Conservation (phyloP, 2,888 invertebrate genomes). For the Amiota communis region DNA sequence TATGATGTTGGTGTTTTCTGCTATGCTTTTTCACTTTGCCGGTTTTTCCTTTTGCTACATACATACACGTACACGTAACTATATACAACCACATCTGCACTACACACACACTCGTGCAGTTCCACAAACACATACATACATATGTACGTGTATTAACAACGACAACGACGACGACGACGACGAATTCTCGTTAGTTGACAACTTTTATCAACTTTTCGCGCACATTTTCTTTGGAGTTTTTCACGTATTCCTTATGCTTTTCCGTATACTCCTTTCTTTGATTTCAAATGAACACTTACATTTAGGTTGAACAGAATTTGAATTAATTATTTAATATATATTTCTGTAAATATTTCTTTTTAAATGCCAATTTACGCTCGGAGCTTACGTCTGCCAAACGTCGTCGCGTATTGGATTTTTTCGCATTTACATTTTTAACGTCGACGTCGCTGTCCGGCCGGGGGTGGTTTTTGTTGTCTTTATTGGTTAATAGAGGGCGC, state of each 20-base stretch:
- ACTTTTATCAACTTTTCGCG: conserved; percentile 44
- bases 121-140: not conserved
- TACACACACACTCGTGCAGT: not conserved
- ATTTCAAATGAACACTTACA: too few relatives aligned
- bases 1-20: not conserved
- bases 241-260: conserved; percentile 2
- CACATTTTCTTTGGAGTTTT: conserved; percentile 37
- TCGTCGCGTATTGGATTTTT: conserved; percentile 69
- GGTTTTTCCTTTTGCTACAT: conserved; percentile 32
- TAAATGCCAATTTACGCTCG: conserved; percentile 46
- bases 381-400: conserved; percentile 40
- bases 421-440: conserved; percentile 69
- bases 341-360: conserved; percentile 32
- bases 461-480: conserved; percentile 70
- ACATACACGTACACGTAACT: not conserved
- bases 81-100: not conserved
- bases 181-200: too few relatives aligned
- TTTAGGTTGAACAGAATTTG: too few relatives aligned
- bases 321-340: conserved; percentile 11
- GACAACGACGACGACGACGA: too few relatives aligned
- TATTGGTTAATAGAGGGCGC: conserved; percentile 27
- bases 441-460: conserved; percentile 36
- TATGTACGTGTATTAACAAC: too few relatives aligned
- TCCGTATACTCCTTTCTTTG: not conserved
- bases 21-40: conserved; percentile 39